Evolutionary conservation across 2,113 vertebrate genomes (phyloP), one percentile per base, ranked within the genome.

Genomic region (Bostrychus sinensis): DNA sequence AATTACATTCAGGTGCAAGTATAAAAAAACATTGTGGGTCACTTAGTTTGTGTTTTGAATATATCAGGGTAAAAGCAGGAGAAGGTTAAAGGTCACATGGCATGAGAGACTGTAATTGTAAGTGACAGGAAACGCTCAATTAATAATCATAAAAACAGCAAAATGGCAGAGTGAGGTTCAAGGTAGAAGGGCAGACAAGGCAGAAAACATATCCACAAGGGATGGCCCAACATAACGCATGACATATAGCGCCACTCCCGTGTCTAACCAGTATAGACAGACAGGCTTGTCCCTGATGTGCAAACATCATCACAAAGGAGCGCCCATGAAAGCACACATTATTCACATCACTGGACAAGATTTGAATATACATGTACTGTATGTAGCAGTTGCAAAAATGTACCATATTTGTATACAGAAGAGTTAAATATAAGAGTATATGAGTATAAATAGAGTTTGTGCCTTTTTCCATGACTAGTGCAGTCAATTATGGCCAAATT

Each of bases 51-150:
- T 23, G 59, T 73, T 79, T 65, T 68, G 66, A 69, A 68, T 70
- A 63, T 70, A 85, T 62, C 71, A 67, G 73, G 51, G 66, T 67
- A 62, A 38, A 57, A 39, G 59, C 42, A 38, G 11, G 76, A 71
- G 20, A 50, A 75, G 76, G 75, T 86, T 56, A 71, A 68, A 81
- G 72, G 81, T 82, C 72, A 54, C 2, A 28, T n/a, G 64, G 57
- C 72, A 78, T 17, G 12, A 63, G 70, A 71, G 78, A 80, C 42
- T 28, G 38, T 74, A 83, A 88, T 83, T 42, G 72, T 45, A 50
- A 73, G 53, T 84, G 86, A 84, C 82, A 85, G 81, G 69, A 42
- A 78, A 77, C 34, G 62, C 36, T 84, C 83, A 89, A 90, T 90
- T 82, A 86, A 84, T 88, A 83, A 87, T 85, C 48, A 39, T 71